phyloP scores from a whole-genome alignment of 1,140 invertebrate species.

The Triops cancriformis region DNA sequence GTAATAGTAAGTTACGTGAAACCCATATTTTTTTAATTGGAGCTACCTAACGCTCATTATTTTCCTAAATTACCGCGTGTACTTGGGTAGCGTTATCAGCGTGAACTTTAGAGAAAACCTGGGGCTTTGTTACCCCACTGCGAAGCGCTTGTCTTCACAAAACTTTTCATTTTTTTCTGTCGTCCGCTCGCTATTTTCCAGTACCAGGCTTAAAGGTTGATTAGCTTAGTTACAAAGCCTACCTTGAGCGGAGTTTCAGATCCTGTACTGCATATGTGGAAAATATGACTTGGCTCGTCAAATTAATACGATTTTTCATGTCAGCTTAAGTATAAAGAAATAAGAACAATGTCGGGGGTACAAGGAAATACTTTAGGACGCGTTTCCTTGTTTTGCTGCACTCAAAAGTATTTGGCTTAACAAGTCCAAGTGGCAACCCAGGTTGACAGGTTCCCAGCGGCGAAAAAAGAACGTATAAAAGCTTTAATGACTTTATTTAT shows the following conservation, averaged over 20 bases:
- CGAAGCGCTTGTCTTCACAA: no score
- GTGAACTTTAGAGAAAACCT: no score
- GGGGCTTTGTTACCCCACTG: no score
- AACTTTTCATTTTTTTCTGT: no score
- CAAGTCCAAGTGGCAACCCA: background rate
- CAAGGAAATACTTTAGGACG: background rate
- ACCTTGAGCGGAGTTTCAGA: no score
- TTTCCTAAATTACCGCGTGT: no score
- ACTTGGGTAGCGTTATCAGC: no score
- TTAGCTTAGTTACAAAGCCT: background rate
- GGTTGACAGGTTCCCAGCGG: background rate
- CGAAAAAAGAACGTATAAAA: background rate
- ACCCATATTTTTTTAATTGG: no score
- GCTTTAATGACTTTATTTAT: conserved; percentile 6
- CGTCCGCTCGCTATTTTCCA: no score
- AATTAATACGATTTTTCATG: background rate
- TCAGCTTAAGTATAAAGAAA: background rate
- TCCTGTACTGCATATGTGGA: background rate
- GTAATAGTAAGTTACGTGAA: no score
- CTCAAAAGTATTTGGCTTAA: background rate
- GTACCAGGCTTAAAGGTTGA: background rate
- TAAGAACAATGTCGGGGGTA: background rate
- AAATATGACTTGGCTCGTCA: background rate
- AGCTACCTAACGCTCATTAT: no score
- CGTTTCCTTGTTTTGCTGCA: background rate